Evolutionary conservation across 2,888 invertebrate species (phyloP).

Genomic region (Idaea aversata): DNA sequence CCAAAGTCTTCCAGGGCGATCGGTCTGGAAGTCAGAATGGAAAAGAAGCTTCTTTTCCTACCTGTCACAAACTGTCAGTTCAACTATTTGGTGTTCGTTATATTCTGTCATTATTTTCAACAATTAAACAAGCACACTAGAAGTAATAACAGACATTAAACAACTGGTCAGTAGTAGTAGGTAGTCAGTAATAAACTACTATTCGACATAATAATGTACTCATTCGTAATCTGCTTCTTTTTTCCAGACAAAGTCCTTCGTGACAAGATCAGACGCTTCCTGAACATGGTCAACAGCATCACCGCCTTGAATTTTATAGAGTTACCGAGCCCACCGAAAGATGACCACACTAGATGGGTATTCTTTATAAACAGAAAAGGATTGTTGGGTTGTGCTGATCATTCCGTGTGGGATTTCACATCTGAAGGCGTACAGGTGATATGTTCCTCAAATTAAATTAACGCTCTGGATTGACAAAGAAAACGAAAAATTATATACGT

Average conservation of each 20-base stretch:
- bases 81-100: too few species aligned
- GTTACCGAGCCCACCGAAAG: slow-evolving; percentile 45
- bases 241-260: slow-evolving; percentile 57
- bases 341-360: slow-evolving; percentile 50
- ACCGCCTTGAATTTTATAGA: slow-evolving; percentile 54
- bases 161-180: too few species aligned
- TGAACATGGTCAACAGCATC: slow-evolving; percentile 40
- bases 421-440: slow-evolving; percentile 58
- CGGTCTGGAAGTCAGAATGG: too few species aligned
- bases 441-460: not conserved
- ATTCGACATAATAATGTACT: too few species aligned
- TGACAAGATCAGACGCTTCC: slow-evolving; percentile 50
- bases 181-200: too few species aligned
- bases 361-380: slow-evolving; percentile 59
- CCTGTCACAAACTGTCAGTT: too few species aligned
- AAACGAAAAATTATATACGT: not conserved
- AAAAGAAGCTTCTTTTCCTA: too few species aligned
- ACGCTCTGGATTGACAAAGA: not conserved
- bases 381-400: slow-evolving; percentile 49
- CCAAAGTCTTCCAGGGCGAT: too few species aligned
- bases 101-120: too few species aligned
- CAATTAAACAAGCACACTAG: too few species aligned
- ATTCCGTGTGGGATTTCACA: slow-evolving; percentile 45
- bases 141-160: too few species aligned
- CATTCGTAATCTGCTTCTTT: not conserved